Conservation (phyloP, 2,797 vertebrate genomes). For the Podargus strigoides region DNA sequence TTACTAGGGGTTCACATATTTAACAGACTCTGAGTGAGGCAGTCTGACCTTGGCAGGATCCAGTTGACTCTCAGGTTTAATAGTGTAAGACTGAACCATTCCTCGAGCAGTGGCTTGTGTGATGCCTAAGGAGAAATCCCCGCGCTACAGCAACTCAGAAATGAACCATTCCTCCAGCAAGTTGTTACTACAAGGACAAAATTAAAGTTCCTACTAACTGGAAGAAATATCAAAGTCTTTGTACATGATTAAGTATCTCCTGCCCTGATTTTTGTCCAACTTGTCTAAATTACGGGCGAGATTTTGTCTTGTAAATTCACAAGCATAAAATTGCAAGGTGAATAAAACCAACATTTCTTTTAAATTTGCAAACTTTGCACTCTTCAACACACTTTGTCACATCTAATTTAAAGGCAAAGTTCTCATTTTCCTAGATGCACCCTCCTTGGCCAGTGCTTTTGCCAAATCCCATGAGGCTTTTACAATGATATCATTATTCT, state of each 20-base stretch:
- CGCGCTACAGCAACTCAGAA: neutral
- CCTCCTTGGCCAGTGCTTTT: neutral
- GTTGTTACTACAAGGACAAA: neutral
- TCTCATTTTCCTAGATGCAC: neutral
- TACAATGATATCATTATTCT: rapidly evolving
- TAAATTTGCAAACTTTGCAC: neutral
- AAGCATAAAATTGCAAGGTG: neutral
- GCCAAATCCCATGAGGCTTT: neutral
- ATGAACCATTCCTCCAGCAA: neutral
- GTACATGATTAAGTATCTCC: neutral
- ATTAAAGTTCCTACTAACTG: neutral
- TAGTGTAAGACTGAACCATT: neutral
- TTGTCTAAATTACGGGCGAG: neutral
- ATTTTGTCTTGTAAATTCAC: neutral
- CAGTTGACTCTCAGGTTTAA: neutral
- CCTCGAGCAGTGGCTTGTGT: neutral
- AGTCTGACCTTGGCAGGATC: neutral
- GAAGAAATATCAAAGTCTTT: neutral
- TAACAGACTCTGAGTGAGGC: neutral
- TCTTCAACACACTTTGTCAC: neutral
- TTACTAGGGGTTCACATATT: neutral
- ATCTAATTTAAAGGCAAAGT: neutral
- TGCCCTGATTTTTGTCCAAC: neutral
- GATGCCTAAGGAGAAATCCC: neutral
- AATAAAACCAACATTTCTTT: neutral